Percentiles rank a stretch among this genome's conserved stretches.
Evolutionary conservation across 2,888 invertebrate species (phyloP).

Genomic region (Rapana venosa): DNA sequence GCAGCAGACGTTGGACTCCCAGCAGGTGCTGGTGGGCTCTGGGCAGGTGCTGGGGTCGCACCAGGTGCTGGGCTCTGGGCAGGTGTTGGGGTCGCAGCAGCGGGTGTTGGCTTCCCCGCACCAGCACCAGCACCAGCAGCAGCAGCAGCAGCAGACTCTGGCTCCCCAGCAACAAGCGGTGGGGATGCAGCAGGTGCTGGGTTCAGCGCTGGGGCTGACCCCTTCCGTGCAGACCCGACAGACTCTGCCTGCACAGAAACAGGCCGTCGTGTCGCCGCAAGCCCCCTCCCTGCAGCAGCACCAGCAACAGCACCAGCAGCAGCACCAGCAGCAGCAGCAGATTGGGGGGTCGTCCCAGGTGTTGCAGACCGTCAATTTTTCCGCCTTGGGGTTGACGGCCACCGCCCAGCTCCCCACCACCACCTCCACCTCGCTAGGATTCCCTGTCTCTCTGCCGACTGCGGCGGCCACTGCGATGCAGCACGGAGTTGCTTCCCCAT

Average conservation of each 20-base stretch:
- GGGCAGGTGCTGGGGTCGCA: neutral
- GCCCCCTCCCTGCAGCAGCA: neutral
- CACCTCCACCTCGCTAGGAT: neutral
- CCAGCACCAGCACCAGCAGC: neutral
- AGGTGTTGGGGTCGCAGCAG: neutral
- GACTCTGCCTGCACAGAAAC: neutral
- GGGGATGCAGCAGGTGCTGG: neutral
- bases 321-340: neutral
- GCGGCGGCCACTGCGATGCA: neutral
- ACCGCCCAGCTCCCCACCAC: neutral
- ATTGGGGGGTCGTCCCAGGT: neutral
- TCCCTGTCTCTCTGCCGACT: neutral
- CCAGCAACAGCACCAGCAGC: neutral
- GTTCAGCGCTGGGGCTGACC: too few species aligned
- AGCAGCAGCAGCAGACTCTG: neutral
- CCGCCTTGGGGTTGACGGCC: conserved; percentile 8
- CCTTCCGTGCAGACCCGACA: too few species aligned
- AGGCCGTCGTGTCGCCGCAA: neutral
- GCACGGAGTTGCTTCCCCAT: neutral
- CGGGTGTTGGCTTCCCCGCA: neutral
- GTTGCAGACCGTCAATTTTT: conserved; percentile 32
- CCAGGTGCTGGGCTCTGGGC: neutral
- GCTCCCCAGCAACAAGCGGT: neutral
- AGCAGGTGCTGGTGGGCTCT: neutral
- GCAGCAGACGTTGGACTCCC: neutral